phyloP scores from a whole-genome alignment of 2,113 vertebrate species.

The Chrysemys picta region DNA sequence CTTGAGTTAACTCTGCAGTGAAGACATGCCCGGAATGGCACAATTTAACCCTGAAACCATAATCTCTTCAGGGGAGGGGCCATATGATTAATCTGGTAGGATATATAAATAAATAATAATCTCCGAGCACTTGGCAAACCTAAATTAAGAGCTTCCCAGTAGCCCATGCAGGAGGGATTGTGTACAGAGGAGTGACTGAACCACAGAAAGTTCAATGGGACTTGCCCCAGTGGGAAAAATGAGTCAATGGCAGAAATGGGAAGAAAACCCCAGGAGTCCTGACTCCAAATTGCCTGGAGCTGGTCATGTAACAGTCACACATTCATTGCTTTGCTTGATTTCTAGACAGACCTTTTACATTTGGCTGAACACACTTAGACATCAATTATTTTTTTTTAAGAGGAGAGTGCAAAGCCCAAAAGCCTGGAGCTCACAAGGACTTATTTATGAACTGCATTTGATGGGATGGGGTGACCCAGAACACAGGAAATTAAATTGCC shows the following conservation, averaged over 20 bases:
- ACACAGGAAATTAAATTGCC: slow-evolving; percentile 22
- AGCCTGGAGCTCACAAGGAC: slow-evolving; percentile 62
- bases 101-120: background rate
- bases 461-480: slow-evolving; percentile 68
- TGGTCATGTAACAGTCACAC: slow-evolving; percentile 38
- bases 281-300: slow-evolving; percentile 63
- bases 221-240: background rate
- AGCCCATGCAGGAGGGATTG: background rate
- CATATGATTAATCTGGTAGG: background rate
- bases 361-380: slow-evolving; percentile 64
- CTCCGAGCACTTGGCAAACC: background rate
- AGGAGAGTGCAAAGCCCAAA: slow-evolving; percentile 54
- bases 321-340: slow-evolving; percentile 44
- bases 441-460: slow-evolving; percentile 66
- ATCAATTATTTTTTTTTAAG: slow-evolving; percentile 50
- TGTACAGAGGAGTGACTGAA: background rate
- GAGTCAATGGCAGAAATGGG: slow-evolving; percentile 1
- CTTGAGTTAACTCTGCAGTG: background rate
- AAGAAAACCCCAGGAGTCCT: slow-evolving; percentile 49
- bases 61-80: background rate
- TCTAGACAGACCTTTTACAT: slow-evolving; percentile 66
- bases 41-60: background rate
- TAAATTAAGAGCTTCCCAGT: slow-evolving; percentile 2
- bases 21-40: background rate
- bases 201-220: background rate